Percentiles rank a stretch among this genome's conserved stretches.
These are phyloP conservation scores for Drosophila arizonae DNA, from an alignment of 1,140 invertebrate genomes.

Conservation along the genomic window DNA sequence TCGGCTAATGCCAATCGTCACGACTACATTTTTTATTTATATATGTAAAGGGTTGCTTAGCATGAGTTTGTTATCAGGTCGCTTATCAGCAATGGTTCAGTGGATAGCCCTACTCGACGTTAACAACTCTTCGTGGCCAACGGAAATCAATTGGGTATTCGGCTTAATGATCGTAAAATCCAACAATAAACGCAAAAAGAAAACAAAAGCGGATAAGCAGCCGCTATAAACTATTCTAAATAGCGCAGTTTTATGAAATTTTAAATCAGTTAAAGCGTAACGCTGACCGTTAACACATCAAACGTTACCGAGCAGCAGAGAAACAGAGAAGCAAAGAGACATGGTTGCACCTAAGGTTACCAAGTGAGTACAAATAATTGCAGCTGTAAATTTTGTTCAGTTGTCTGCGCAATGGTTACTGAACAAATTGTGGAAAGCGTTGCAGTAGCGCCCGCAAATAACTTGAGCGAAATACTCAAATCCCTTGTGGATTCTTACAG, in stretches of 20 bases:
- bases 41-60: constrained; percentile 10
- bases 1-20: background rate
- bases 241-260: constrained; percentile 6
- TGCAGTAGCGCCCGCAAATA: constrained; percentile 4
- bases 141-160: constrained; percentile 1
- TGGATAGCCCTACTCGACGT: constrained; percentile 30
- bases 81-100: constrained; percentile 35
- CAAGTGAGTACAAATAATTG: constrained; percentile 48
- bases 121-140: constrained; percentile 14
- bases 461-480: constrained; percentile 14
- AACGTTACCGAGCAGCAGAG: background rate
- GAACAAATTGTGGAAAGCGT: constrained; percentile 4
- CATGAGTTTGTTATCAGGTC: constrained; percentile 26
- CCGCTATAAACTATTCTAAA: constrained; percentile 24
- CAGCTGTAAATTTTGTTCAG: constrained; percentile 7
- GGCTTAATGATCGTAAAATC: constrained; percentile 24
- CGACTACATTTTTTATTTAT: background rate
- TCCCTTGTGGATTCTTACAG: constrained; percentile 46
- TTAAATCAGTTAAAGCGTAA: constrained; percentile 38
- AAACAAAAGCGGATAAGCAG: constrained; percentile 36
- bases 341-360: constrained; percentile 49
- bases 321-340: background rate
- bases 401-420: constrained; percentile 34
- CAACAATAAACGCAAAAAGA: background rate
- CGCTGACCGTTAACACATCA: constrained; percentile 43